Evolutionary conservation across 2,888 invertebrate genomes (phyloP).

Genomic region (Apodemia hepburni): DNA sequence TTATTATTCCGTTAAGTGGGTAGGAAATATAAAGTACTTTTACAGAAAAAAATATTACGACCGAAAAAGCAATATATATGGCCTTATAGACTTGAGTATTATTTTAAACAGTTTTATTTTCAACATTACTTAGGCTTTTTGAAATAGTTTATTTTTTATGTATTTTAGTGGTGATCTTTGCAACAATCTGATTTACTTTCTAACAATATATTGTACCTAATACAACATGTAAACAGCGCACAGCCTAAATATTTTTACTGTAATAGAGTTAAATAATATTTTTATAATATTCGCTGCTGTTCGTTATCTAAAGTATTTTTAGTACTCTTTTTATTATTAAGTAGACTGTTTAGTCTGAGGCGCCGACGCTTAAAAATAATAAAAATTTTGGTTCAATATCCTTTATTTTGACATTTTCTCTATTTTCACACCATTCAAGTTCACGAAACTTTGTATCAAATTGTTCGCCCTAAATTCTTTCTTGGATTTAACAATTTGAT

Average conservation of each 20-base stretch:
- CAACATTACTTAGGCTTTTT: slow-evolving; percentile 47
- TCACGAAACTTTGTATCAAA: no score
- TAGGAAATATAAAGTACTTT: slow-evolving; percentile 28
- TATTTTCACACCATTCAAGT: no score
- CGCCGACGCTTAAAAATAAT: no score
- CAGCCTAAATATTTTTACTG: slow-evolving; percentile 7
- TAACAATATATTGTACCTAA: neutral
- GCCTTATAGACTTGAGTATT: slow-evolving; percentile 52
- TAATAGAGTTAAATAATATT: neutral
- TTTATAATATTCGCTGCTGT: neutral
- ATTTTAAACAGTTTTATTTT: slow-evolving; percentile 35
- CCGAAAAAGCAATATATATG: slow-evolving; percentile 59
- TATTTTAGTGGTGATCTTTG: neutral
- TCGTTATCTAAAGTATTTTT: neutral
- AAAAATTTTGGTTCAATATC: no score
- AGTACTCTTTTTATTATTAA: neutral
- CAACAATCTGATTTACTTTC: neutral
- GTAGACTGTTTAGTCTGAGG: no score
- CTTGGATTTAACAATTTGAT: no score
- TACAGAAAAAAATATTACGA: slow-evolving; percentile 29
- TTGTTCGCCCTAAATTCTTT: no score
- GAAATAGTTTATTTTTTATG: slow-evolving; percentile 43
- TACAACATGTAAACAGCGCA: neutral
- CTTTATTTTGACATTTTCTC: no score
- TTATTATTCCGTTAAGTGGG: slow-evolving; percentile 37